A percentile compares a stretch with the other conserved stretches of the same genome.
These are phyloP conservation scores for Notarius lentiginosus DNA, from an alignment of 2,113 vertebrate species.

Conservation along the genomic window DNA sequence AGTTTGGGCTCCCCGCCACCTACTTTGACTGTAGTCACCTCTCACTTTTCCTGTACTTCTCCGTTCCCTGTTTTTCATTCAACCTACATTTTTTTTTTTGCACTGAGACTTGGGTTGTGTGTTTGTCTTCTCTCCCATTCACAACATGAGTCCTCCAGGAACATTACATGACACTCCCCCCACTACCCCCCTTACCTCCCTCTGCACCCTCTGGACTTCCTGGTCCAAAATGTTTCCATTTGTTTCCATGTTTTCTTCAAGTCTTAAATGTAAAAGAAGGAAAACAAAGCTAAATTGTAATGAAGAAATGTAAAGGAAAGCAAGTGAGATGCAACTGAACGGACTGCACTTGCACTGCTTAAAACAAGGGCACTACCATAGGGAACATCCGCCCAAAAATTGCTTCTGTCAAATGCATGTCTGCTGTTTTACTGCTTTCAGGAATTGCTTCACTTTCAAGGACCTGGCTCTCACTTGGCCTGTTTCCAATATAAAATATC, in stretches of 20 bases:
- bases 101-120: no score
- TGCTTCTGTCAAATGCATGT: conserved; percentile 73
- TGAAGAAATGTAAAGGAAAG: conserved; percentile 59
- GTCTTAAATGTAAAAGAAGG: conserved; percentile 52
- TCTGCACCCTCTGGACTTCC: conserved; percentile 57
- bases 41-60: no score
- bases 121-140: no score
- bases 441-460: conserved; percentile 73
- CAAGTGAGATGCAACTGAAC: conserved; percentile 57
- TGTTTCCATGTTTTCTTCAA: conserved; percentile 60
- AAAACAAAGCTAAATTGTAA: conserved; percentile 67
- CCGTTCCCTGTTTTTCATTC: no score
- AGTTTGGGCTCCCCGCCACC: no score
- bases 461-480: conserved; percentile 64
- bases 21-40: no score
- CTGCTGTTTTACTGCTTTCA: conserved; percentile 71
- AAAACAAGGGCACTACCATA: conserved; percentile 67
- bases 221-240: conserved; percentile 59
- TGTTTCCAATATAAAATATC: conserved; percentile 55
- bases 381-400: conserved; percentile 66
- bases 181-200: conserved; percentile 51
- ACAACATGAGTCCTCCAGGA: no score
- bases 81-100: no score
- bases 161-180: no score
- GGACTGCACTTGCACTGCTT: conserved; percentile 46